Base-by-base conservation (phyloP, 2,797 vertebrate species). In the Epinephelus malabaricus region DNA sequence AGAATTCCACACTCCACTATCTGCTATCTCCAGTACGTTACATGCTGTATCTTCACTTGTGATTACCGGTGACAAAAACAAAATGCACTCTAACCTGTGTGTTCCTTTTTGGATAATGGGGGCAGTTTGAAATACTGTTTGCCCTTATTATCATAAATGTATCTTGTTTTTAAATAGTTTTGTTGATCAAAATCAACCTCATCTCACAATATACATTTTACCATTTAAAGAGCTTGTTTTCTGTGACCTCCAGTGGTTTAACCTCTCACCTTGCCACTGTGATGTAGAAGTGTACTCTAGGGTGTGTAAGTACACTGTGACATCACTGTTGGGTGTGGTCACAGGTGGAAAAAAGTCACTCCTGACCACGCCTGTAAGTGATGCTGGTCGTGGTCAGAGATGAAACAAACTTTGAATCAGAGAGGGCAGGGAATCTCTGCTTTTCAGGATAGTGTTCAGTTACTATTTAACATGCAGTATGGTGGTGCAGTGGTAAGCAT, bases 61-160 rank as follows among this genome's bases (percentile, higher is more conserved):
- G 55, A 80, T 69, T 68, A 68, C 54, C 58, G 43, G 38, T 17
- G 43, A 46, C 54, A 78, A 23, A 6, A 50, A 69, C 72, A 82
- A 38, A 78, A 64, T 63, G 19, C 13, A 34, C 38, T 46, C 13
- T 43, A 12, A 25, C 21, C 21, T 53, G 21, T 66, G 45, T 75
- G 47, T 70, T 71, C 4, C 30, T 71, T 45, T 70, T 58, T 62
- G 7, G n/a, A 67, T 40, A 5, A 38, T 19, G 19, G 18, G 5
- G 7, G 23, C 56, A 38, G 18, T 72, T n/a, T 73, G 40, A 51
- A 30, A 58, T 14, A 46, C 49, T 50, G 13, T 21, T 50, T 63
- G 40, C 61, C 15, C 5, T 73, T 18, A 19, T 54, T 38, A 55
- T 56, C n/a, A 4, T 43, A 43, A 43, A 34, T 34, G 7, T 18